These are phyloP conservation scores for Lytechinus pictus DNA, from an alignment of 35 echinoderm and acorn worm species.

Conservation along the genomic window DNA sequence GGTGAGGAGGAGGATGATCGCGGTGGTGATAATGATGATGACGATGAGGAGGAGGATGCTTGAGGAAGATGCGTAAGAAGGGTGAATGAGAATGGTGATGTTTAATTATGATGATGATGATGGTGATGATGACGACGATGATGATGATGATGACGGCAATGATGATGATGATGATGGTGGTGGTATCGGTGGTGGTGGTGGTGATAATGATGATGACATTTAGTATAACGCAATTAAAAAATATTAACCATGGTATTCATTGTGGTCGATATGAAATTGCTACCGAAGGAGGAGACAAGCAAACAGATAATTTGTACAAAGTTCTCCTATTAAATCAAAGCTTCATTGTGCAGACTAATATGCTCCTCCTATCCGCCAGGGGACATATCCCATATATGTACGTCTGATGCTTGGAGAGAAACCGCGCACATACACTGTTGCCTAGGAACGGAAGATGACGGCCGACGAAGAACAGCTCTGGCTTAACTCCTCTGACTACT, in stretches of 20 bases:
- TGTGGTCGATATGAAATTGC: too few species aligned
- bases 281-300: neutral
- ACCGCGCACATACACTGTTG: neutral
- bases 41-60: neutral
- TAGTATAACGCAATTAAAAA: neutral
- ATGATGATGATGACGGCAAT: neutral
- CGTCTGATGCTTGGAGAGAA: neutral
- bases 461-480: neutral
- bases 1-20: neutral
- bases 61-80: neutral
- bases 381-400: constrained; percentile 33
- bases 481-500: neutral
- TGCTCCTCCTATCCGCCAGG: neutral
- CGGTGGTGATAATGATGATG: neutral
- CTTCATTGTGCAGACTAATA: neutral
- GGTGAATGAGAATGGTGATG: neutral
- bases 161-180: neutral
- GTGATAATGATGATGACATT: neutral
- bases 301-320: neutral
- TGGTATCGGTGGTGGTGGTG: neutral
- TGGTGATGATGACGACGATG: neutral
- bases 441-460: constrained; percentile 27
- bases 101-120: neutral
- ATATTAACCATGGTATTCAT: too few species aligned
- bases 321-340: neutral